A percentile compares a stretch with the other conserved stretches of the same genome.
Evolutionary conservation across 2,113 vertebrate genomes (phyloP).

Genomic region (Sapajus apella): DNA sequence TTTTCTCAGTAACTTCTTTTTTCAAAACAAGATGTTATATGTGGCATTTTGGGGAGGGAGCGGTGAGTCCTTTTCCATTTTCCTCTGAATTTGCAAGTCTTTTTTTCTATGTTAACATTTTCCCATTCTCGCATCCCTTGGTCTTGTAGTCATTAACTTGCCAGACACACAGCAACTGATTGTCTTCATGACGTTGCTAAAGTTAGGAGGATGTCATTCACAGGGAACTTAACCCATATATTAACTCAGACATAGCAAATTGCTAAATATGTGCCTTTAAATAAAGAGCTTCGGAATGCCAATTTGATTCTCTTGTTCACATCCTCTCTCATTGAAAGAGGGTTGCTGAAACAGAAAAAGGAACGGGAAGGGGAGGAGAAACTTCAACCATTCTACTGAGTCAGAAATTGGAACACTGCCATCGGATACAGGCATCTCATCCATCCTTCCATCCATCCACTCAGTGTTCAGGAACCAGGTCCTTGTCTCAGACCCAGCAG

Average conservation of each 20-base stretch:
- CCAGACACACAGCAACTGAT: conserved; percentile 48
- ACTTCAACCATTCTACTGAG: background rate
- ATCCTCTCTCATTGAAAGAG: conserved; percentile 6
- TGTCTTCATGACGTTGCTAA: conserved; percentile 44
- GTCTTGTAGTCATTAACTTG: conserved; percentile 51
- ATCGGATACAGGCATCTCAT: background rate
- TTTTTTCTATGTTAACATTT: conserved; percentile 34
- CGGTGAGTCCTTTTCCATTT: background rate
- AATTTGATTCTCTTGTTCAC: conserved; percentile 46
- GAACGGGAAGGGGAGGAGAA: background rate
- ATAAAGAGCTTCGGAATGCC: conserved; percentile 51
- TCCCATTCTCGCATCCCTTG: conserved; percentile 19
- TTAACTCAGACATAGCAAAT: conserved; percentile 65
- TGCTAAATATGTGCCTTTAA: conserved; percentile 51
- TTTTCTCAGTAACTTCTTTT: background rate
- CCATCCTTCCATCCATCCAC: background rate
- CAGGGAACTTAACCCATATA: conserved; percentile 39
- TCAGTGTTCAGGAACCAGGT: background rate
- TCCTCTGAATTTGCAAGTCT: conserved; percentile 37
- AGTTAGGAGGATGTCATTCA: conserved; percentile 45
- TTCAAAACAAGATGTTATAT: conserved; percentile 9
- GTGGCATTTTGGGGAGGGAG: background rate
- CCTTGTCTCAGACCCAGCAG: background rate
- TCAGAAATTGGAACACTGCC: background rate
- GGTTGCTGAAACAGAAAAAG: conserved; percentile 25